Percentiles rank a stretch among this genome's conserved stretches.
Evolutionary conservation across 2,797 vertebrate genomes (phyloP).

Genomic region (Sebastiscus tertius): DNA sequence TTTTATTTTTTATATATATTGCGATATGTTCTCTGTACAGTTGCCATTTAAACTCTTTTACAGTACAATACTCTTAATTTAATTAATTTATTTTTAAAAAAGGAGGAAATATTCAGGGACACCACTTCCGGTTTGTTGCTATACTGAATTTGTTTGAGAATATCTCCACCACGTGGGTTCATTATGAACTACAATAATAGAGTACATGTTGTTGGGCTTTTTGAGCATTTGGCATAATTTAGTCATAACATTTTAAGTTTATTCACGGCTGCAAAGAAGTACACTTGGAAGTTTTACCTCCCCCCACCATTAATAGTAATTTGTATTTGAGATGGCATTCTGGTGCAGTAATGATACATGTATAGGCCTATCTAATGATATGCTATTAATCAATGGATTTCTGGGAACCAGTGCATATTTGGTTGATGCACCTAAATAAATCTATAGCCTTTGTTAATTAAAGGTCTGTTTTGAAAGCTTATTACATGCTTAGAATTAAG

Average conservation of each 20-base stretch:
- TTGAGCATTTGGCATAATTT: not conserved
- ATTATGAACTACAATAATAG: not conserved
- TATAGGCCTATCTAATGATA: not conserved
- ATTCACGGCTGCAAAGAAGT: not conserved
- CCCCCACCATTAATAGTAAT: no score
- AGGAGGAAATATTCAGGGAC: no score
- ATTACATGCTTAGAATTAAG: not conserved
- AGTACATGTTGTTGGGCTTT: not conserved
- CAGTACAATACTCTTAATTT: not conserved
- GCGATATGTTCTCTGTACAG: rapidly evolving
- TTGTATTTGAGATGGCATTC: not conserved
- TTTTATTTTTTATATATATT: not conserved
- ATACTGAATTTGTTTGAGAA: not conserved
- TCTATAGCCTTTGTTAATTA: not conserved
- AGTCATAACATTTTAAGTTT: not conserved
- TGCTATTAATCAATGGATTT: not conserved
- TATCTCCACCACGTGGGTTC: not conserved
- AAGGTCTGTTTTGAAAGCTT: not conserved
- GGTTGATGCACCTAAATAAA: not conserved
- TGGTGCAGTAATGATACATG: not conserved
- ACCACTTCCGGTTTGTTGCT: not conserved
- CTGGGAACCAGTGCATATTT: not conserved
- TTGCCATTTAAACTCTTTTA: not conserved
- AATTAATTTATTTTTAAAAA: not conserved
- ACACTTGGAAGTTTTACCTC: not conserved